Evolutionary conservation across 2,888 invertebrate genomes (phyloP), one percentile per base, ranked within the genome.

Genomic region (Spisula solida): DNA sequence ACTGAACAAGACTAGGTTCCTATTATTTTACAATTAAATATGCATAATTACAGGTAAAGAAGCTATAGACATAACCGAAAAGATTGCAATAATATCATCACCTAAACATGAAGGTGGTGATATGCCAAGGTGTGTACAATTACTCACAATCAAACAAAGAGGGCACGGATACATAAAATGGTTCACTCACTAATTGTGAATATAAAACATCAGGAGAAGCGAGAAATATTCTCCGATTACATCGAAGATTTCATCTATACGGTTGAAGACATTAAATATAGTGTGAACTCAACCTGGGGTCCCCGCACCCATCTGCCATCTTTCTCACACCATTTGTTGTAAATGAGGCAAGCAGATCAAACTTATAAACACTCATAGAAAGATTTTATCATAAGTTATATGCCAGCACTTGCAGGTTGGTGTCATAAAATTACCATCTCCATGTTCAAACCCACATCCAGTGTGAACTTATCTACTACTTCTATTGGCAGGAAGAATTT

Each of bases 191-290:
- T 66, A 66, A 66, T 66, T 31, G 75, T 31, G 25, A 75, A 25
- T 34, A 75, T 66, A 34, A 75, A 75, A 75, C 75, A 75, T 12
- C 75, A 75, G 75, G 34, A 29, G 75, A 18, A 75, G 8, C 31
- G 1, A 31, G 18, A 4, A 75, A 31, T 8, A n/a, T 66, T 25
- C 25, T n/a, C n/a, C 31, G 31, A 75, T 75, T 75, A 25, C 34
- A 75, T 31, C 31, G 18, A 12, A 5, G 75, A 34, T 31, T 34
- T 34, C 75, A 75, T 75, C 31, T 34, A 18, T 75, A 34, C 31
- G 2, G 75, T 75, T 31, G 34, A 75, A 31, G 5, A 31, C 18
- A 75, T 34, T 31, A 75, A 16, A 16, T 6, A 70, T 25, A 34
- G 34, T 34, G 34, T 34, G 75, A 75, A 75, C 12, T 75, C 31